phyloP scores from a whole-genome alignment of 2,797 vertebrate species.

The Thamnophis elegans region DNA sequence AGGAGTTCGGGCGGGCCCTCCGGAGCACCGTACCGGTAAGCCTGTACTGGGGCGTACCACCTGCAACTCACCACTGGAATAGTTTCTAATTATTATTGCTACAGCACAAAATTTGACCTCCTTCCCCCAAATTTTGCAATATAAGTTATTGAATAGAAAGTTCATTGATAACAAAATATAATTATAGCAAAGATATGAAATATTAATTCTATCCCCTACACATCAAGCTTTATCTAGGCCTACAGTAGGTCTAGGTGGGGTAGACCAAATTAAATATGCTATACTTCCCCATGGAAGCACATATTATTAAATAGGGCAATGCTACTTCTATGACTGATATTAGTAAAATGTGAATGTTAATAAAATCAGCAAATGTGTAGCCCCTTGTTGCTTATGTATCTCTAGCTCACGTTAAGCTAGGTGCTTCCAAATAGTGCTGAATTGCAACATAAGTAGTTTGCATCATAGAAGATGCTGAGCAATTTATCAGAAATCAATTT shows the following conservation, averaged over 20 bases:
- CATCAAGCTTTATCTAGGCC: not conserved
- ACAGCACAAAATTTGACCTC: not conserved
- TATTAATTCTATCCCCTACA: not conserved
- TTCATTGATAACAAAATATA: not conserved
- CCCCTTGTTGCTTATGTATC: not conserved
- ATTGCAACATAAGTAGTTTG: not conserved
- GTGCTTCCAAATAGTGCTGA: not conserved
- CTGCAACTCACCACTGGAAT: no score
- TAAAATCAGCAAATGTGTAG: not conserved
- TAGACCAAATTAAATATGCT: not conserved
- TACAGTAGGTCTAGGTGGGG: not conserved
- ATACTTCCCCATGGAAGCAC: not conserved
- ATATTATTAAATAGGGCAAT: not conserved
- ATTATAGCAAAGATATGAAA: not conserved
- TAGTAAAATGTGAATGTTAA: not conserved
- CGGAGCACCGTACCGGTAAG: no score
- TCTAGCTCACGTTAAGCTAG: not conserved
- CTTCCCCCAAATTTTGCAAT: not conserved
- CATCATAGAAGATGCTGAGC: not conserved
- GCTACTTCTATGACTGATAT: not conserved
- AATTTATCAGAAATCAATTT: slow-evolving; percentile 2
- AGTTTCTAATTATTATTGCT: not conserved
- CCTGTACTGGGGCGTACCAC: no score
- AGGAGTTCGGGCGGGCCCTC: no score
- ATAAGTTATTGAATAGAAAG: not conserved